These are phyloP conservation scores for Astropecten irregularis DNA, from an alignment of 53 echinoderm and acorn worm genomes.

Conservation along the genomic window DNA sequence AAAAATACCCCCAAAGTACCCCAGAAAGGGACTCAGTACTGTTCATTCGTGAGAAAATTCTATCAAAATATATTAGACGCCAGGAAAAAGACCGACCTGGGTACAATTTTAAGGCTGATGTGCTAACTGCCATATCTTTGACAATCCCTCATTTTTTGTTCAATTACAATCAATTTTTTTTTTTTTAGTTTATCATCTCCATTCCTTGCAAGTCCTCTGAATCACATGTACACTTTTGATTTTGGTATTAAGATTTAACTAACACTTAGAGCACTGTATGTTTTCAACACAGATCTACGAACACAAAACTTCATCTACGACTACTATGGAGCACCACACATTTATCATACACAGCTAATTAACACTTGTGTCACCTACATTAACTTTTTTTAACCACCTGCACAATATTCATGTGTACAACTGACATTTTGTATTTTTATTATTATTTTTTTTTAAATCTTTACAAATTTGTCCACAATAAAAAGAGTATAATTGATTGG, in stretches of 20 bases:
- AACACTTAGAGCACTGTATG: background rate
- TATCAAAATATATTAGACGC: too few species aligned
- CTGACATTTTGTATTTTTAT: background rate
- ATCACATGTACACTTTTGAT: background rate
- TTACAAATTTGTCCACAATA: background rate
- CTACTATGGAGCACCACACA: background rate
- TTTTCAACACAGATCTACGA: background rate
- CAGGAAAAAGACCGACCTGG: too few species aligned
- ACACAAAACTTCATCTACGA: background rate
- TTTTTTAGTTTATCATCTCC: too few species aligned
- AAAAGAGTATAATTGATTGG: background rate
- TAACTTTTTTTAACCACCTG: background rate
- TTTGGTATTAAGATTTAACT: background rate
- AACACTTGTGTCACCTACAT: background rate
- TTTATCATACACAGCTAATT: background rate
- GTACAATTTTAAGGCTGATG: too few species aligned
- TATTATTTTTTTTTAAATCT: background rate
- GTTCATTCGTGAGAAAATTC: too few species aligned
- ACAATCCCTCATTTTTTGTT: too few species aligned
- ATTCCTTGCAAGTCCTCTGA: too few species aligned
- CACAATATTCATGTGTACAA: slow-evolving; percentile 18
- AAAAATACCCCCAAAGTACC: too few species aligned
- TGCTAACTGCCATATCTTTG: too few species aligned
- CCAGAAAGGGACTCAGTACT: too few species aligned
- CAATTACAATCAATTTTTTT: too few species aligned